Base-by-base conservation (phyloP, 2,888 invertebrate genomes). In the Oscheius sp. region DNA sequence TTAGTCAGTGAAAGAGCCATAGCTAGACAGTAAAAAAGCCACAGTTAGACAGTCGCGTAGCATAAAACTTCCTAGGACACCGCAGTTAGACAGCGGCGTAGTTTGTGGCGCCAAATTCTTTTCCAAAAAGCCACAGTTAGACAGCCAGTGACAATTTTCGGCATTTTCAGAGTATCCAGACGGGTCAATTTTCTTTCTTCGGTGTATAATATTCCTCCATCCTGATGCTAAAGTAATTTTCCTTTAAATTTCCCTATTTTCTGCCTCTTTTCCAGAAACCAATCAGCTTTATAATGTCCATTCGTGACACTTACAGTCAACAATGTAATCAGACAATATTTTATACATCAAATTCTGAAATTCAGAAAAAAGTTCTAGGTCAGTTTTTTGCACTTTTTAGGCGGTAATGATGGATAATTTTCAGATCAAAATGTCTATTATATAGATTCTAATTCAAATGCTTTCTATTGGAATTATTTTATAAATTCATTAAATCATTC, bases 241-340 rank as follows among this genome's bases (percentile, higher is more conserved):
- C 43, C 18, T 49, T 27, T 52, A 9, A 29, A 52, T 53, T 53
- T n/a, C 13, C 23, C 5, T 23, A 59, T 29, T 29, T 7, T n/a
- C n/a, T n/a, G n/a, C n/a, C n/a, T 68, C 9, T 23, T 59, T 70
- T 70, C 18, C 59, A 71, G 71, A 71, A 61, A 52, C 61, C 71
- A 5, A 23, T 63, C 7, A 71, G 41, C 21, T 71, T 61, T 29
- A 52, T 71, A 0, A 63, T 53, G 52, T 46, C 71, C 12, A 71
- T 71, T n/a, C 45, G 71, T 3, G 71, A 71, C 27, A 71, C 71
- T 5, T 63, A 71, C 61, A 53, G 63, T 0, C 25, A 35, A 12
- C 43, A 71, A 16, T 71, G 71, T 21, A 71, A 71, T 52, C 71
- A 71, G 29, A 71, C 71, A 9, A 41, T 61, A 49, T 71, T 52